phyloP scores from a whole-genome alignment of 2,797 vertebrate species.

The Poeciliopsis infans region DNA sequence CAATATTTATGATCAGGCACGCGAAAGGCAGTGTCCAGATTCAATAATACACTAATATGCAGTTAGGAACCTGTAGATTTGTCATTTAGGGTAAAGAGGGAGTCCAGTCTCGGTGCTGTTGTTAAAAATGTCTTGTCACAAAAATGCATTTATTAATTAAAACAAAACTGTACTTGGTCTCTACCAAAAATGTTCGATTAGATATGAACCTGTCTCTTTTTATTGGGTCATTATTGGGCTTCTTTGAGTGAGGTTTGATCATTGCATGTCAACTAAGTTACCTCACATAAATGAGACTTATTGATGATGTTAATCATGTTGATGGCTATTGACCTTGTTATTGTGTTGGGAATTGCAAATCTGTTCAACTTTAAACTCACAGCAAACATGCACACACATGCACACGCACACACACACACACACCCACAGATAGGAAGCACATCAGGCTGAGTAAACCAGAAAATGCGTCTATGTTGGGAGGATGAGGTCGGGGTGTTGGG shows the following conservation, averaged over 20 bases:
- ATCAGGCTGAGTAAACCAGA: slow-evolving; percentile 1
- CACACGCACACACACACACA: background rate
- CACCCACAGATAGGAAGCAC: background rate
- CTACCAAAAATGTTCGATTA: background rate
- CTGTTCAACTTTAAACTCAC: background rate
- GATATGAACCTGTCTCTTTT: background rate
- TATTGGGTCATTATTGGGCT: background rate
- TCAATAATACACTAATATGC: background rate
- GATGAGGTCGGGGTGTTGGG: slow-evolving; percentile 22
- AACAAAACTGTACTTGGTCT: background rate
- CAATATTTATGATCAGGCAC: background rate
- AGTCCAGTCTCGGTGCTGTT: background rate
- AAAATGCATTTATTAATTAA: background rate
- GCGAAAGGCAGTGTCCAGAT: background rate
- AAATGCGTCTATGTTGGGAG: background rate
- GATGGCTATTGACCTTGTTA: background rate
- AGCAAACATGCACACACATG: too few species aligned
- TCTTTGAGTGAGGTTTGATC: background rate
- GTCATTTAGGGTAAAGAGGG: background rate
- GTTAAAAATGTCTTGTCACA: background rate
- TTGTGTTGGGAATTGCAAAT: background rate
- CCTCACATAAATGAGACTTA: background rate
- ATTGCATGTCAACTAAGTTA: background rate
- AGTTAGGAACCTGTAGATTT: background rate
- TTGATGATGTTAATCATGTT: too few species aligned